These are phyloP conservation scores for Tragelaphus strepsiceros DNA, from an alignment of 2,113 vertebrate species.

Conservation along the genomic window DNA sequence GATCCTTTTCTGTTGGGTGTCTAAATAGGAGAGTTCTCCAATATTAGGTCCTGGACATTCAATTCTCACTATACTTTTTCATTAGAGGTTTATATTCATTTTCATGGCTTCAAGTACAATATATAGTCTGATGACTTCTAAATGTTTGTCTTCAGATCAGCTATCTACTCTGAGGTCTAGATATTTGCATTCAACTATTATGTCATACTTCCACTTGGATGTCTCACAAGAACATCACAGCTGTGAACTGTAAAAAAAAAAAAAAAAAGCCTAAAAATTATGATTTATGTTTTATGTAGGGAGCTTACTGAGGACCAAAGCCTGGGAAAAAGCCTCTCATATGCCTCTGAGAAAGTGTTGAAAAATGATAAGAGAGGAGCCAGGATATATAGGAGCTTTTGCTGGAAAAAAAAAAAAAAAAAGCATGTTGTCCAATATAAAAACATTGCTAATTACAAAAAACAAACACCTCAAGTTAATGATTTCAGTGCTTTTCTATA, in stretches of 20 bases:
- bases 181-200: neutral
- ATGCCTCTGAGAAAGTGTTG: neutral
- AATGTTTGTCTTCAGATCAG: neutral
- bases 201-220: neutral
- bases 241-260: neutral
- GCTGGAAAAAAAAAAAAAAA: neutral
- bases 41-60: neutral
- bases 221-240: neutral
- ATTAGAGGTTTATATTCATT: neutral
- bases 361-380: neutral
- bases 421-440: neutral
- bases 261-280: neutral
- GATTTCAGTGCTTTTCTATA: neutral
- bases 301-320: neutral
- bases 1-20: neutral
- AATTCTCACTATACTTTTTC: neutral
- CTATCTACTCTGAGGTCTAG: neutral
- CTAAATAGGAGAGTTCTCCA: neutral
- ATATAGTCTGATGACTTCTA: neutral
- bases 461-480: neutral
- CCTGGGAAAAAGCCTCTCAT: neutral
- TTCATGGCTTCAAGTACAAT: neutral
- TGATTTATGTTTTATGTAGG: neutral
- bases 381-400: neutral
- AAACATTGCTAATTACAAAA: neutral